phyloP scores from a whole-genome alignment of 2,888 invertebrate genomes.

The Orthosia gothica region DNA sequence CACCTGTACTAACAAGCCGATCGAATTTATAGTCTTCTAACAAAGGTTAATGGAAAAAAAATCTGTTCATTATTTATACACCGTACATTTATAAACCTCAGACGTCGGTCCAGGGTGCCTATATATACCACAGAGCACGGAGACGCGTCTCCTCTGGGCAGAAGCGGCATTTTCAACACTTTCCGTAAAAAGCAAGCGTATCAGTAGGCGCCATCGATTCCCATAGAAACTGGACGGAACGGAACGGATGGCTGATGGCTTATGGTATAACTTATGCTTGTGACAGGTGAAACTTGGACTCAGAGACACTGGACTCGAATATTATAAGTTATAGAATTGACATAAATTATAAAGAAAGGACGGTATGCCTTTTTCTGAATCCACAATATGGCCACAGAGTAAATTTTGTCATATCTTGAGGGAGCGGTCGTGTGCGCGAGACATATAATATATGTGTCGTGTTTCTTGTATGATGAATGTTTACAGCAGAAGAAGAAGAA shows the following conservation, averaged over 20 bases:
- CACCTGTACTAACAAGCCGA: constrained; percentile 18
- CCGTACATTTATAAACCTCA: constrained; percentile 54
- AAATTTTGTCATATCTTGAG: too few species aligned
- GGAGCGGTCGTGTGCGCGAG: too few species aligned
- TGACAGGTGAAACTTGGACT: not conserved
- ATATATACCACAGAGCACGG: not conserved
- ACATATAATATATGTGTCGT: too few species aligned
- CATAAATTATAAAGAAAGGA: too few species aligned
- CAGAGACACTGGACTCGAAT: not conserved
- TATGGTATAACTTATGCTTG: too few species aligned
- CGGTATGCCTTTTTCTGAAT: too few species aligned
- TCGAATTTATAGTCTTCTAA: constrained; percentile 42
- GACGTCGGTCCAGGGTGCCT: constrained; percentile 42
- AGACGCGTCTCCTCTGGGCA: not conserved
- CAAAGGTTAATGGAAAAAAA: constrained; percentile 52
- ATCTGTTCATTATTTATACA: constrained; percentile 46
- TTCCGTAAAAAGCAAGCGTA: not conserved
- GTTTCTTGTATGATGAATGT: too few species aligned
- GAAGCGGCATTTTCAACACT: too few species aligned
- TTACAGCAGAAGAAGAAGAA: too few species aligned
- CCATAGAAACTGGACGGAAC: not conserved
- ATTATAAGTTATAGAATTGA: not conserved
- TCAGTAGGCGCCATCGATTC: not conserved
- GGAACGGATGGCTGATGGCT: too few species aligned
- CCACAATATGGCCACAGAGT: too few species aligned